phyloP scores from a whole-genome alignment of 2,113 vertebrate genomes.

The Cariama cristata region DNA sequence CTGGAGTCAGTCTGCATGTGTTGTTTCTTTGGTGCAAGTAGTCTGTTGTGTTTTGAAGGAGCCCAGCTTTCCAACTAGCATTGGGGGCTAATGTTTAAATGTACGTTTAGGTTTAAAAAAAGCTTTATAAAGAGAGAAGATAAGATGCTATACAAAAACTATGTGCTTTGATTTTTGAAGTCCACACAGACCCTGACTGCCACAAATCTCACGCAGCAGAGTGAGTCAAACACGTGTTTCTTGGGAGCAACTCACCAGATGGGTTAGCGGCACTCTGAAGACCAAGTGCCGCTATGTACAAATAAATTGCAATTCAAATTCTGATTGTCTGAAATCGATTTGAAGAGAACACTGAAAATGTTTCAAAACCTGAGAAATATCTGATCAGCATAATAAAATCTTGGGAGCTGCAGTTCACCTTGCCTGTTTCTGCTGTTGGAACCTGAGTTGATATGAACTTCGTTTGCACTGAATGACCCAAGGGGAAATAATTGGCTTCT shows the following conservation, averaged over 20 bases:
- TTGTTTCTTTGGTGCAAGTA: not conserved
- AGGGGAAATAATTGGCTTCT: not conserved
- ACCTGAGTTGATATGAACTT: not conserved
- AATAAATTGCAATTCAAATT: not conserved
- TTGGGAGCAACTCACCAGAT: not conserved
- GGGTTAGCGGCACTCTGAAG: not conserved
- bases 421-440: not conserved
- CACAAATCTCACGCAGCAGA: not conserved
- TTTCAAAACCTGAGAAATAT: not conserved
- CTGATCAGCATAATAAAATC: not conserved
- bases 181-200: not conserved
- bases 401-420: not conserved
- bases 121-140: not conserved
- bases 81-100: not conserved
- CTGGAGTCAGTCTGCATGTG: not conserved
- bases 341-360: not conserved
- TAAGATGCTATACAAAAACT: not conserved
- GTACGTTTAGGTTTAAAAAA: not conserved
- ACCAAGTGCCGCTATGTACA: not conserved
- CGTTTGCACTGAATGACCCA: not conserved
- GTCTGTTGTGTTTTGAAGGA: not conserved
- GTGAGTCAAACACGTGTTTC: accelerated
- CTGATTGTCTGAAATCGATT: not conserved
- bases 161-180: not conserved
- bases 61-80: not conserved